Conservation (phyloP, 2,113 vertebrate species). For the Bufo gargarizans region DNA sequence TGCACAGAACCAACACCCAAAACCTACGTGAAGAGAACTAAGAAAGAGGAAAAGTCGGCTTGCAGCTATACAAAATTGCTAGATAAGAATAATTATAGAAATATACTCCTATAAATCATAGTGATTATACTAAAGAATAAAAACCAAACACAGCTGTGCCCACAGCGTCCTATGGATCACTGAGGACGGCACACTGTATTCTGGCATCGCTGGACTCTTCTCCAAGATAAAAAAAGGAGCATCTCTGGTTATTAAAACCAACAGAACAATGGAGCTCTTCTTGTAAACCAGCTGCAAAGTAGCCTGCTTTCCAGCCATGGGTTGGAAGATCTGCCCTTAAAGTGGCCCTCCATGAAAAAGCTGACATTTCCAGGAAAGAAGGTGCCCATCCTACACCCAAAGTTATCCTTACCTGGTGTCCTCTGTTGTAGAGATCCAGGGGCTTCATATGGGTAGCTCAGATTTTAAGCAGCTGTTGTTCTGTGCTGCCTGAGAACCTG, state of each 20-base stretch:
- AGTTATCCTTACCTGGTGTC: too few relatives aligned
- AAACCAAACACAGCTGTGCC: background rate
- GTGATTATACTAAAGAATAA: background rate
- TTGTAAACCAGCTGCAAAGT: background rate
- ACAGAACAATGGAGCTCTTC: background rate
- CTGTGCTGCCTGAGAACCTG: background rate
- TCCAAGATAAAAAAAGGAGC: background rate
- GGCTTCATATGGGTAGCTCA: background rate
- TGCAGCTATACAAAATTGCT: background rate
- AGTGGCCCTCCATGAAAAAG: too few relatives aligned
- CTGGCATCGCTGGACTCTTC: background rate
- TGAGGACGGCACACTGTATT: background rate
- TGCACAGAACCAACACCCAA: too few relatives aligned
- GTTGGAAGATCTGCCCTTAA: too few relatives aligned
- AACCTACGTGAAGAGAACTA: background rate
- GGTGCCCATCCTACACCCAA: too few relatives aligned
- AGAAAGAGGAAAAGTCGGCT: background rate
- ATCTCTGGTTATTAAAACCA: background rate
- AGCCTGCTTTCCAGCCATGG: background rate
- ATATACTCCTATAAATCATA: background rate
- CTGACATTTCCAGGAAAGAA: too few relatives aligned
- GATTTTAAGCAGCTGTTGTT: background rate
- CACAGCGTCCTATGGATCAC: background rate
- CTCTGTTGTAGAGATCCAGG: too few relatives aligned
- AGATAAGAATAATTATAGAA: too few relatives aligned